Evolutionary conservation across 64 coral and sea anemone species (phyloP), one percentile per base, ranked within the genome.

Genomic region (Anthopleura sola): DNA sequence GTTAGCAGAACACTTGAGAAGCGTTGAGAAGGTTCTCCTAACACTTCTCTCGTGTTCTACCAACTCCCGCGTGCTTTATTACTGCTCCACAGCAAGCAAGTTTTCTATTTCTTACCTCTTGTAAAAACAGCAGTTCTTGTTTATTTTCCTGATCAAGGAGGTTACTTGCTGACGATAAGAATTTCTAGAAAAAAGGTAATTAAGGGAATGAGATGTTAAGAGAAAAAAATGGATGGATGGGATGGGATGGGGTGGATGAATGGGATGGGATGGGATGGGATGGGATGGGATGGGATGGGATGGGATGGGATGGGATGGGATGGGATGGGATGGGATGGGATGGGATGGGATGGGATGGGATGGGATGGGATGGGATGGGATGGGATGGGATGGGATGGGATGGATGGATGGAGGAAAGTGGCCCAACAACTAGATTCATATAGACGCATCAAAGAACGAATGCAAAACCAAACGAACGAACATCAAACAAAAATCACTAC

Each of bases 101-200:
- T n/a, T n/a, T n/a, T n/a, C n/a, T n/a, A n/a, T n/a, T n/a, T 15
- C 66, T 16, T 14, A 71, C 66, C 29, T 71, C 66, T 79, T 91
- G 84, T 37, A 91, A 56, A 19, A 66, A 75, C 12, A 21, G 15
- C 24, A 86, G 47, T 37, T 91, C 74, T 81, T 26, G 50, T 33
- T 68, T 19, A 54, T 91, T 91, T 32, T 91, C 75, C 14, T 68
- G 6, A 74, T 82, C 39, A 37, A 91, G 83, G n/a, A 91, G 84
- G 16, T 91, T 91, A 62, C 89, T 91, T 7, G 78, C 83, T 54
- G 75, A 68, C 3, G 47, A 69, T 34, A 91, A 57, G 62, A 91
- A 91, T 15, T 85, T 77, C 89, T 91, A 40, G 26, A 15, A 80
- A 91, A 34, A 29, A 71, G n/a, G n/a, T n/a, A 28, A 64, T 8